Conservation (phyloP, 2,888 invertebrate species). For the Leptopilina drosophilae region DNA sequence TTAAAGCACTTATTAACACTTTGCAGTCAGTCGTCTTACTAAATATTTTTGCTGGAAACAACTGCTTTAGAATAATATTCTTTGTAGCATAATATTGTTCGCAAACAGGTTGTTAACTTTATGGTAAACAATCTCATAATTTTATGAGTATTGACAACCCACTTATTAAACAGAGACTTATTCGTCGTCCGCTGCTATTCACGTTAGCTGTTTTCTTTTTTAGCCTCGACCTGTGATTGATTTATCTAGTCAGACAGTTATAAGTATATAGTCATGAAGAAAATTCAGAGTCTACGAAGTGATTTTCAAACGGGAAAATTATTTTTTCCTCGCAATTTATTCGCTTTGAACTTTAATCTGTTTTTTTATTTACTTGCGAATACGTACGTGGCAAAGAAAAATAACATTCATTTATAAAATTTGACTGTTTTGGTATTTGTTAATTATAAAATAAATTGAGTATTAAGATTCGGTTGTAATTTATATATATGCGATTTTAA, state of each 20-base stretch:
- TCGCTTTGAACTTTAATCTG: neutral
- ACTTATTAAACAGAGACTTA: constrained; percentile 9
- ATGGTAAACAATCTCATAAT: constrained; percentile 20
- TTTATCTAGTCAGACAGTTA: constrained; percentile 20
- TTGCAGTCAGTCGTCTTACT: neutral
- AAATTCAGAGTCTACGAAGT: neutral
- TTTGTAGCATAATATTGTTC: constrained; percentile 5
- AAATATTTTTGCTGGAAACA: neutral
- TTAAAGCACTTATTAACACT: neutral
- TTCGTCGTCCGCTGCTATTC: neutral
- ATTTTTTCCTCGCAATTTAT: constrained; percentile 2
- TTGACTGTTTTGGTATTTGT: too few species aligned
- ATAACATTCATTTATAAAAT: too few species aligned
- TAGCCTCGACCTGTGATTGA: constrained; percentile 15
- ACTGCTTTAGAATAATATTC: neutral
- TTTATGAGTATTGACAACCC: constrained; percentile 19
- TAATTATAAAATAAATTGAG: too few species aligned
- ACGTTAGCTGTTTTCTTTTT: neutral
- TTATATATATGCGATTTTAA: too few species aligned
- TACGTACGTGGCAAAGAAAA: too few species aligned
- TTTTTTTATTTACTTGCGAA: neutral
- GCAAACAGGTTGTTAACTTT: constrained; percentile 22
- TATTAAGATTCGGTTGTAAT: too few species aligned
- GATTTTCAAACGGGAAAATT: neutral
- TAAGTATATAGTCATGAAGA: neutral